Conservation (phyloP, 1,140 invertebrate genomes). For the Tetramorium alpestre region DNA sequence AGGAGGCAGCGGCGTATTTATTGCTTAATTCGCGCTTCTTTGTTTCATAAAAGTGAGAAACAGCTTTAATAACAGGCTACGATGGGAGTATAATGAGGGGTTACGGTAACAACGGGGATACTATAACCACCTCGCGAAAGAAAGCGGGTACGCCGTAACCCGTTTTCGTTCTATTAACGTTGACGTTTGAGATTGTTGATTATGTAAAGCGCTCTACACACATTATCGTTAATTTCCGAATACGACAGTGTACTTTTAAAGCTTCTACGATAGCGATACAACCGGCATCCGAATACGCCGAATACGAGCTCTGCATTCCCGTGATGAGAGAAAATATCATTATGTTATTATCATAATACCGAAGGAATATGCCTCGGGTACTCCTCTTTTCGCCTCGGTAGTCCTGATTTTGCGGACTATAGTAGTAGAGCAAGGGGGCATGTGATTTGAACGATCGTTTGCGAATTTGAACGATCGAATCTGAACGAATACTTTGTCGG, state of each 20-base stretch:
- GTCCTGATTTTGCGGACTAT: neutral
- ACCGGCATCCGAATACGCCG: neutral
- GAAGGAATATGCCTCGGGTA: neutral
- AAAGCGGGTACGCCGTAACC: conserved; percentile 67
- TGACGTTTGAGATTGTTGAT: conserved; percentile 56
- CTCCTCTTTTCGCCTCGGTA: neutral
- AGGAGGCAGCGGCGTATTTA: conserved; percentile 73
- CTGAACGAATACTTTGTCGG: conserved; percentile 68
- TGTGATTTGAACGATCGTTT: conserved; percentile 75
- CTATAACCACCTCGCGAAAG: conserved; percentile 57
- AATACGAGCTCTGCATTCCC: neutral
- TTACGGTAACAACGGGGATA: conserved; percentile 67
- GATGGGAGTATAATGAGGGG: conserved; percentile 74
- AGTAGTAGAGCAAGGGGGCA: conserved; percentile 14
- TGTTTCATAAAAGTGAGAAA: conserved; percentile 85
- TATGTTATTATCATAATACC: conserved; percentile 5
- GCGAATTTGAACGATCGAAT: conserved; percentile 73
- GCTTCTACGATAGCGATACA: neutral
- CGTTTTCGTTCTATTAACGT: conserved; percentile 67
- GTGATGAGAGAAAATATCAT: neutral
- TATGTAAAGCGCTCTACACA: conserved; percentile 32
- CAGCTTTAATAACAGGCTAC: conserved; percentile 83
- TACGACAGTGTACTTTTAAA: neutral
- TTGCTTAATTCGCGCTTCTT: conserved; percentile 85
- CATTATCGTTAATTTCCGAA: conserved; percentile 31